A percentile compares a stretch with the other conserved stretches of the same genome.
Conservation (phyloP, 2,888 invertebrate genomes). For the Metalampra italica region DNA sequence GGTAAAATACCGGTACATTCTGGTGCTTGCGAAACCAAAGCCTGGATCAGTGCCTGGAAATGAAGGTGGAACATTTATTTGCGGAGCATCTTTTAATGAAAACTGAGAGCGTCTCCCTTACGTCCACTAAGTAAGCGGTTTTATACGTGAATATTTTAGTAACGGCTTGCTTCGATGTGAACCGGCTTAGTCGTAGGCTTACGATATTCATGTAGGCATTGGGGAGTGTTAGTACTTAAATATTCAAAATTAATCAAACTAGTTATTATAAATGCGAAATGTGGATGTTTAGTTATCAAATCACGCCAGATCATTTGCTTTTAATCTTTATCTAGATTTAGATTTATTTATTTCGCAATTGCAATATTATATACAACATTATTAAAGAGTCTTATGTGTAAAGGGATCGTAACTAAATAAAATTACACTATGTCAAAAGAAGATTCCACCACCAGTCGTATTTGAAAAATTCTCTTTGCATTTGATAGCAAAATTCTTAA, state of each 20-base stretch:
- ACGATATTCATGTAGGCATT: neutral
- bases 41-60: too few species aligned
- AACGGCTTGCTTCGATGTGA: slow-evolving; percentile 5
- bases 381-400: too few species aligned
- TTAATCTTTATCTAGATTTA: too few species aligned
- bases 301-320: too few species aligned
- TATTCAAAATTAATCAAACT: neutral
- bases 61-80: slow-evolving; percentile 10
- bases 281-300: neutral
- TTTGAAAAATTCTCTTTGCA: too few species aligned
- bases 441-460: too few species aligned
- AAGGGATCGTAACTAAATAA: too few species aligned
- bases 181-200: neutral
- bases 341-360: too few species aligned
- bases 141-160: neutral
- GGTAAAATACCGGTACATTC: neutral
- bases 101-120: slow-evolving; percentile 26
- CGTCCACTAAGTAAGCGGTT: neutral
- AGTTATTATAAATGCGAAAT: neutral
- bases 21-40: too few species aligned
- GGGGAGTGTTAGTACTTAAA: neutral
- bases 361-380: too few species aligned
- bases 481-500: too few species aligned
- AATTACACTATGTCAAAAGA: too few species aligned
- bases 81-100: slow-evolving; percentile 32